Conservation (phyloP, 2,797 vertebrate species). For the Pantherophis alleghaniensis region DNA sequence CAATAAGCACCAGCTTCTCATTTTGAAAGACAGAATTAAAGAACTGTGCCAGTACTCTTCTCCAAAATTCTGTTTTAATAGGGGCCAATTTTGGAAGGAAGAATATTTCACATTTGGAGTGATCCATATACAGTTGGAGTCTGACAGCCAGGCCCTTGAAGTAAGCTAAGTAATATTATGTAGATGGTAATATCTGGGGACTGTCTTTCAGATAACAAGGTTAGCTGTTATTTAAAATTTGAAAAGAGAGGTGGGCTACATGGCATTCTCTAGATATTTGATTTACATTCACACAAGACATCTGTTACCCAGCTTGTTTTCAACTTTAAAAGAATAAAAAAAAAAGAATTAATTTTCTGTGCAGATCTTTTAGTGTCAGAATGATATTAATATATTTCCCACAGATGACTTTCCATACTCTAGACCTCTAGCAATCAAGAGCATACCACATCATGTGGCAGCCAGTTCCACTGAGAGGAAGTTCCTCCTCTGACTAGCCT, state of each 20-base stretch:
- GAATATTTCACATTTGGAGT: not conserved
- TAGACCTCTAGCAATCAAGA: not conserved
- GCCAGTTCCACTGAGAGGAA: not conserved
- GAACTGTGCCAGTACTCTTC: not conserved
- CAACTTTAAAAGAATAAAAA: not conserved
- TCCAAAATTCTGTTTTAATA: not conserved
- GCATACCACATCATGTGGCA: not conserved
- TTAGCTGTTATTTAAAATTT: not conserved
- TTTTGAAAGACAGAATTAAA: not conserved
- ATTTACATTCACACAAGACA: not conserved
- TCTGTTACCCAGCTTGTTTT: not conserved
- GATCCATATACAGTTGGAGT: not conserved
- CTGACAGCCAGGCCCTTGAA: not conserved
- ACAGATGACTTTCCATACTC: not conserved
- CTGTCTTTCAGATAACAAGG: not conserved
- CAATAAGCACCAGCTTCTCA: not conserved
- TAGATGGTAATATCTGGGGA: not conserved
- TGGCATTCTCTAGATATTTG: not conserved
- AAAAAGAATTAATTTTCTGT: not conserved
- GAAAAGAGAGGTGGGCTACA: not conserved
- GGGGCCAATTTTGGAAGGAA: not conserved
- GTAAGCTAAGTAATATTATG: not conserved
- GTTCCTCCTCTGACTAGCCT: not conserved
- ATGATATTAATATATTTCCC: not conserved
- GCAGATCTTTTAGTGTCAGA: not conserved